Evolutionary conservation across 2,797 vertebrate genomes (phyloP).

Genomic region (Sebastes oblongus): DNA sequence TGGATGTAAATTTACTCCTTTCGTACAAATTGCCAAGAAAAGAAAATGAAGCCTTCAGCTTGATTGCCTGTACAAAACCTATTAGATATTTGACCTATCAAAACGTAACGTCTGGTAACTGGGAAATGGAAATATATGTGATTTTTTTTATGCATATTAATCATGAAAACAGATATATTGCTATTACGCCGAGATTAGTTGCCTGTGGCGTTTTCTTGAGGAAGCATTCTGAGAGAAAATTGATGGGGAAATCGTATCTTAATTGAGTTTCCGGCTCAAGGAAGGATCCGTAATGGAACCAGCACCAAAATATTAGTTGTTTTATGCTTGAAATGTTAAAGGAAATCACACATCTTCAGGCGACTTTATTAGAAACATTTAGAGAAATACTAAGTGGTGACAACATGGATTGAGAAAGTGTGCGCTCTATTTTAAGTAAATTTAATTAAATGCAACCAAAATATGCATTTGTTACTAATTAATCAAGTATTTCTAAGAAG

Average conservation of each 20-base stretch:
- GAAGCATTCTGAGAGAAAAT: conserved; percentile 70
- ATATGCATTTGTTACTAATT: background rate
- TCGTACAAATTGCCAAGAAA: conserved; percentile 46
- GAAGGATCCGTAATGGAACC: conserved; percentile 50
- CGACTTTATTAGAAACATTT: conserved; percentile 23
- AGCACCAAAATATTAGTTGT: conserved; percentile 43
- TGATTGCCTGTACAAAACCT: conserved; percentile 72
- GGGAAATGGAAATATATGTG: conserved; percentile 61
- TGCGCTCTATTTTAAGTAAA: background rate
- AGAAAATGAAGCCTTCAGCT: conserved; percentile 60
- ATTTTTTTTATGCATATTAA: conserved; percentile 62
- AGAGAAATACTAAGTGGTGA: conserved; percentile 10
- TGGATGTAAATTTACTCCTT: conserved; percentile 22
- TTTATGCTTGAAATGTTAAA: conserved; percentile 44
- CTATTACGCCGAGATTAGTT: conserved; percentile 65
- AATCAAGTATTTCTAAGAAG: background rate
- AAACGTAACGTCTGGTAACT: conserved; percentile 61
- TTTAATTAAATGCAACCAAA: background rate
- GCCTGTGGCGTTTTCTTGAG: conserved; percentile 66
- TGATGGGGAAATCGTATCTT: conserved; percentile 70
- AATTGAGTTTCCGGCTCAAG: conserved; percentile 73
- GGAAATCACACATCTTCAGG: conserved; percentile 40
- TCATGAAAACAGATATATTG: conserved; percentile 65
- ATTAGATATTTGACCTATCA: conserved; percentile 77
- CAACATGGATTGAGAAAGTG: background rate